Evolutionary conservation across 2,888 invertebrate genomes (phyloP), one percentile per base, ranked within the genome.

Genomic region (Drosophila mayaguana): DNA sequence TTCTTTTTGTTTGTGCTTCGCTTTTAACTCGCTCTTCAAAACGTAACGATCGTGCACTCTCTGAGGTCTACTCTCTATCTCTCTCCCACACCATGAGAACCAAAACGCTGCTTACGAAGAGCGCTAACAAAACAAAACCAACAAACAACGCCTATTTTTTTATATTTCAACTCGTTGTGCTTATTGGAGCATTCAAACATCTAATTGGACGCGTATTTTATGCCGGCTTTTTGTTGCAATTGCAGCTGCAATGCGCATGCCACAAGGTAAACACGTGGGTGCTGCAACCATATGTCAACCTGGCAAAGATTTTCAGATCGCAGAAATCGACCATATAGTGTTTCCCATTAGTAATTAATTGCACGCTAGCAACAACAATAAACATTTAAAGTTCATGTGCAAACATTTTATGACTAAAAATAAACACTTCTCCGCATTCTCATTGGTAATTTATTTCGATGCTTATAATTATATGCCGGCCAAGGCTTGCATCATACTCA

Each of bases 51-150:
- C 81, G 65, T 20, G 14, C 36, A 42, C 62, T 67, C 64, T 75
- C 68, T 43, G 34, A 18, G 50, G 32, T 34, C 18, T 20, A 32
- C 50, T 18, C 50, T 50, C 50, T 20, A 16, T 36, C 53, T 36
- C 61, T 64, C 57, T 69, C 28, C 18, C 72, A 40, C 71, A 8
- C 8, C 0, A 40, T 20, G 40, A 66, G 72, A 70, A 78, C 70
- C 43, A 65, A 75, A 76, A 55, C 65, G 78, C 80, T 88, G 89
- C 80, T 82, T 89, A 90, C 89, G 88, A 87, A 89, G 57, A 67
- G 66, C 68, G 77, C 60, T 80, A 78, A 61, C 90, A 90, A 89
- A 90, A 90, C 90, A 90, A 86, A 90, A 84, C 71, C 62, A 63
- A 66, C 57, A 72, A 83, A 50, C 88, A 85, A 89, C 82, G 81